Base-by-base conservation (phyloP, 1,140 invertebrate genomes). In the Procambarus virginalis region DNA sequence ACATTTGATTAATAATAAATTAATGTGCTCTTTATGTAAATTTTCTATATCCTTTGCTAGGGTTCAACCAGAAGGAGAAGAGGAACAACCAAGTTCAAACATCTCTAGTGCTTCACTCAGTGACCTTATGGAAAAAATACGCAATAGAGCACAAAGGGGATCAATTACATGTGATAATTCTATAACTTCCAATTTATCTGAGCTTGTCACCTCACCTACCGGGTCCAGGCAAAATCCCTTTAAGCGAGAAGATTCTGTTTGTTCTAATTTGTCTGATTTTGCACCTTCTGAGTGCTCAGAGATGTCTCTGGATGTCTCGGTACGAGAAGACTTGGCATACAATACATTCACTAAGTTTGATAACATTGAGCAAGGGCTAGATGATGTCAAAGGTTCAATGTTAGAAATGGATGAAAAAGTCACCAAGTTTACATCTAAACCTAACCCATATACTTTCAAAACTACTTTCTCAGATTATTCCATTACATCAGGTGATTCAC, bases 231-330 rank as follows among this genome's bases (percentile, higher is more conserved):
- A 81, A 58, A 78, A 84, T 77, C 17, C 58, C n/a, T 89, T 89
- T 73, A 84, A 78, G 51, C 70, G 88, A 79, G 88, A 89, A 55
- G 88, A 89, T 45, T 89, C 88, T 70, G 88, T 89, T 70, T 89
- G 88, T 55, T 89, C 88, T 34, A 89, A 89, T 68, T 20, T 89
- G 22, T 89, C 88, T 20, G 88, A 89, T 51, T 45, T 89, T 75
- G 88, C 88, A 51, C 88, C 81, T 48, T 89, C 88, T n/a, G 88
- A 89, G 55, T 89, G 88, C 82, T 89, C 88, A 5, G 88, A 89
- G 75, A 83, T 83, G 81, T 89, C 88, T 4, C n/a, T 89, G 10
- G 88, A 89, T 79, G 81, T 89, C 45, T 89, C 88, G 0, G 75
- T 89, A n/a, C 49, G 75, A 17, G 88, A 89, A 20, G 88, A 89